These are phyloP conservation scores for Manis javanica DNA, from an alignment of 2,797 vertebrate genomes.

Conservation along the genomic window DNA sequence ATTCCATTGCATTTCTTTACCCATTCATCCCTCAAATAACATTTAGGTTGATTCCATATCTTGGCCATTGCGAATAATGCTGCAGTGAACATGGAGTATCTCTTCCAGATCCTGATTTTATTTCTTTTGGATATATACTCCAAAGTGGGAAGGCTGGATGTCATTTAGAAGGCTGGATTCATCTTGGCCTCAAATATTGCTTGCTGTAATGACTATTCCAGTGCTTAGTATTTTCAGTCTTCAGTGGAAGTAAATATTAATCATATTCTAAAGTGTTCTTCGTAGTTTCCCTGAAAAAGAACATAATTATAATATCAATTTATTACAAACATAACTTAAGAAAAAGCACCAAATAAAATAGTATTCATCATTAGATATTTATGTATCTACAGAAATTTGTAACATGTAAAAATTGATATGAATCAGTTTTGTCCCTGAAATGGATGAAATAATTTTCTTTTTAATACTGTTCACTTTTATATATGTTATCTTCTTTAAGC, in stretches of 20 bases:
- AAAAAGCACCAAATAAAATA: background rate
- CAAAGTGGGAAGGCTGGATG: no score
- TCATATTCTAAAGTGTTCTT: background rate
- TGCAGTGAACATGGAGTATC: no score
- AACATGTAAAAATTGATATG: background rate
- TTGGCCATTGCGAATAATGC: no score
- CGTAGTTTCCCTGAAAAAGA: background rate
- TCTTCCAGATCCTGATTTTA: no score
- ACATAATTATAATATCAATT: background rate
- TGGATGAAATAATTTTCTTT: conserved; percentile 19
- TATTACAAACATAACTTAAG: background rate
- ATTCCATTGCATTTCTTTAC: no score
- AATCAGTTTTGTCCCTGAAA: background rate
- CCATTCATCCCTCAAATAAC: no score
- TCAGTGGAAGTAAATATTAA: background rate
- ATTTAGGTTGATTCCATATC: no score
- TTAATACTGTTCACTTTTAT: background rate
- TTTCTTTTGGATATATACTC: no score
- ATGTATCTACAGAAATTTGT: background rate
- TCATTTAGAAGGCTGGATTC: no score
- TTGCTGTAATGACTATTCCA: background rate
- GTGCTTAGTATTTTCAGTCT: background rate
- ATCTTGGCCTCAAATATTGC: background rate
- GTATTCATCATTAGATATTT: background rate
- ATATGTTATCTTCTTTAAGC: background rate